phyloP scores from a whole-genome alignment of 2,888 invertebrate genomes.

The Lypha dubia region DNA sequence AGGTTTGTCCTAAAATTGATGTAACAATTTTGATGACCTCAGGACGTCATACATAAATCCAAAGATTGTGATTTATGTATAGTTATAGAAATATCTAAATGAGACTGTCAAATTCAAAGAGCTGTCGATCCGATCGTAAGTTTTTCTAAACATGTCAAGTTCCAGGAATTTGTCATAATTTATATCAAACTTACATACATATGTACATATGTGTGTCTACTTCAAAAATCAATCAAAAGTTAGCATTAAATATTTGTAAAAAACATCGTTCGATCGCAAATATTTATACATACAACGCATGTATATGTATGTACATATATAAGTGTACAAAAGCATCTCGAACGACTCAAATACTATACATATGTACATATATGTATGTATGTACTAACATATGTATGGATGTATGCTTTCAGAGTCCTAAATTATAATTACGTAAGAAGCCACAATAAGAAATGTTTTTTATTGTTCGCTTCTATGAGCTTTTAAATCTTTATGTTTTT shows the following conservation, averaged over 20 bases:
- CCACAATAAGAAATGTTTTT: neutral
- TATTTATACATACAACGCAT: neutral
- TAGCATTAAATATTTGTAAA: neutral
- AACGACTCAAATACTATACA: neutral
- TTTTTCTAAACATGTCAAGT: too few relatives aligned
- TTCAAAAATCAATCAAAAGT: neutral
- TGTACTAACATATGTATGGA: neutral
- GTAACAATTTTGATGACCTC: too few relatives aligned
- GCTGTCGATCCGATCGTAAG: too few relatives aligned
- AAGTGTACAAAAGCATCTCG: slow-evolving; percentile 11
- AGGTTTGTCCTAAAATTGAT: too few relatives aligned
- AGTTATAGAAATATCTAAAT: too few relatives aligned
- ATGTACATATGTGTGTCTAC: too few relatives aligned
- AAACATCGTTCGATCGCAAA: neutral
- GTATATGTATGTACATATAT: neutral
- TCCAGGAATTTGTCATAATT: too few relatives aligned
- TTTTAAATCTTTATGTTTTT: neutral
- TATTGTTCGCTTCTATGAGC: neutral
- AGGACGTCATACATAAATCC: too few relatives aligned
- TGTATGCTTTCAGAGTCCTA: neutral
- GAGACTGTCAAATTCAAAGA: too few relatives aligned
- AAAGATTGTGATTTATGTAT: too few relatives aligned
- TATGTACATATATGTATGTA: neutral
- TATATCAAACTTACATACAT: too few relatives aligned
- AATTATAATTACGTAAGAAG: neutral